Conservation (phyloP, 2,113 vertebrate species). For the Lonchura striata region DNA sequence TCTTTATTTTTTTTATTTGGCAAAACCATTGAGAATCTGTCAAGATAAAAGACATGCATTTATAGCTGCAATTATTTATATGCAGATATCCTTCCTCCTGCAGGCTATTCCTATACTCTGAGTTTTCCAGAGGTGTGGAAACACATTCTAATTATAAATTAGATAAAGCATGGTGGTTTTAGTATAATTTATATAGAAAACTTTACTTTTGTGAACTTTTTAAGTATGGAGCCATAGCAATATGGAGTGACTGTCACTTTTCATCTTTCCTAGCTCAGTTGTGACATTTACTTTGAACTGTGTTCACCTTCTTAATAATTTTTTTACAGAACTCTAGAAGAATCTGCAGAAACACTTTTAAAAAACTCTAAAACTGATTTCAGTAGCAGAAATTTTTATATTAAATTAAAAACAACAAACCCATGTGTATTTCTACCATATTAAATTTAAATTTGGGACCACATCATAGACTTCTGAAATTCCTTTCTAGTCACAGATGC, state of each 20-base stretch:
- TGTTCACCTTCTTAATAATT: background rate
- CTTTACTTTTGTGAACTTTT: background rate
- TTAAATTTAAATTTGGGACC: background rate
- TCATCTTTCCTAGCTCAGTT: background rate
- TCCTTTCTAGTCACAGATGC: background rate
- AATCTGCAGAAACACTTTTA: background rate
- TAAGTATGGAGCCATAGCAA: background rate
- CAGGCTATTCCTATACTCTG: background rate
- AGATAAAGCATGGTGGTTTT: fast-evolving
- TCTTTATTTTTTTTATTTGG: background rate
- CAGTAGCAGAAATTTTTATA: background rate
- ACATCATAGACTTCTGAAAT: background rate
- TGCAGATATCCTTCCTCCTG: background rate
- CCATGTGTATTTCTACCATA: background rate
- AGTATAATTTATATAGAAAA: background rate
- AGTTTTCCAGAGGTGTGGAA: background rate
- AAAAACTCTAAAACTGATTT: background rate
- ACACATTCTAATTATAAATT: background rate
- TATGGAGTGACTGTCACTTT: background rate
- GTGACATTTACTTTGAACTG: background rate
- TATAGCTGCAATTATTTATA: background rate
- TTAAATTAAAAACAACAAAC: background rate
- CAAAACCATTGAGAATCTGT: background rate
- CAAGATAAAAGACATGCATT: background rate
- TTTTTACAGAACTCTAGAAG: background rate